These are phyloP conservation scores for Drymodes brunneopygia DNA, from an alignment of 2,113 vertebrate genomes.

Conservation along the genomic window DNA sequence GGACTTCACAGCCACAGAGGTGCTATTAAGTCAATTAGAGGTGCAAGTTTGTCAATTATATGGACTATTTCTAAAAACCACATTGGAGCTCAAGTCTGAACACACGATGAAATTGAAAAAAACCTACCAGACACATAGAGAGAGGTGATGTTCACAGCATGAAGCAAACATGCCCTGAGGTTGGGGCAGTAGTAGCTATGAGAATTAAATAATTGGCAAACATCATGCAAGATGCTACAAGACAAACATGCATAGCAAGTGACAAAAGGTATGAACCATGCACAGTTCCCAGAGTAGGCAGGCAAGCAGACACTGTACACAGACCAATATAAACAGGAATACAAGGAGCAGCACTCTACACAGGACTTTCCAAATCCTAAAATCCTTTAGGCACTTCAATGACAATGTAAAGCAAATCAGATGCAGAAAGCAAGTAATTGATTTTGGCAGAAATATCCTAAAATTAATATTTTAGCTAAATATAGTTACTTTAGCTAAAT, in stretches of 20 bases:
- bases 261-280: background rate
- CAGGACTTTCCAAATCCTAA: background rate
- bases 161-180: background rate
- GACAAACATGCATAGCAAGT: background rate
- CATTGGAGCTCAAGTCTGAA: background rate
- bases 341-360: background rate
- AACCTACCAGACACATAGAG: background rate
- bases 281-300: background rate
- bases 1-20: conserved; percentile 27
- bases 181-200: background rate
- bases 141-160: background rate
- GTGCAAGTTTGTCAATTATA: conserved; percentile 20
- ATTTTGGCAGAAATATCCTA: background rate
- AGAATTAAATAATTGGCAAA: background rate
- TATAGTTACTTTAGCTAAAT: background rate
- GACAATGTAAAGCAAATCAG: background rate
- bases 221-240: background rate
- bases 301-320: background rate
- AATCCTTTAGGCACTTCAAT: background rate
- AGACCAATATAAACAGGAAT: background rate
- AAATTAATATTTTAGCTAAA: background rate
- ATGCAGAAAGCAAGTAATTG: background rate
- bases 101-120: background rate
- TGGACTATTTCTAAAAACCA: conserved; percentile 30
- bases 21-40: conserved; percentile 30